Conservation (phyloP, 2,797 vertebrate genomes). For the Sphaeramia orbicularis region DNA sequence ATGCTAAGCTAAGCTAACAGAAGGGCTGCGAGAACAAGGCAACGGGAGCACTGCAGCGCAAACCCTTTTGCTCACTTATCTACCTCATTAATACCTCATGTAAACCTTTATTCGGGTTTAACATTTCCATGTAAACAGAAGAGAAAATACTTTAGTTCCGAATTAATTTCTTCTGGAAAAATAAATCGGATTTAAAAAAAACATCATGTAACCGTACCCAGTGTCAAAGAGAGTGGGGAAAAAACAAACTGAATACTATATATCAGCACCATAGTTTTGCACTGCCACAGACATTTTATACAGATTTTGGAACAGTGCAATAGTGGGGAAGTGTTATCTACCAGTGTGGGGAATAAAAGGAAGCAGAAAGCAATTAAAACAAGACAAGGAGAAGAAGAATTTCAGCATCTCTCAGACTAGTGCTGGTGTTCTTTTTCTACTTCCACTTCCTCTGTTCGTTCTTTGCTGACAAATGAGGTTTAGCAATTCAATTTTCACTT, state of each 20-base stretch:
- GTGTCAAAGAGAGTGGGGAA: background rate
- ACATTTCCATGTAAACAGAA: too few species aligned
- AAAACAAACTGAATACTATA: background rate
- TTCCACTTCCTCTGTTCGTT: conserved; percentile 34
- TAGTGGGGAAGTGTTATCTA: conserved; percentile 30
- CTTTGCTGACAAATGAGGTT: conserved; percentile 65
- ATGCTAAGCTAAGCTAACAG: too few species aligned
- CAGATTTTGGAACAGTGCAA: conserved; percentile 18
- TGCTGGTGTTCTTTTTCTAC: conserved; percentile 16
- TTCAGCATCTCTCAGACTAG: conserved; percentile 32
- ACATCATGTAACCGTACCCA: too few species aligned
- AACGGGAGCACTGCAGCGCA: too few species aligned
- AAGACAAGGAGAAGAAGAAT: conserved; percentile 39
- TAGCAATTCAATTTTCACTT: conserved; percentile 67
- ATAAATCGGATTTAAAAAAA: too few species aligned
- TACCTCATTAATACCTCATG: too few species aligned
- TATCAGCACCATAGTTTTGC: conserved; percentile 14
- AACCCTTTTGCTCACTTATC: too few species aligned
- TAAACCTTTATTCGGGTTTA: too few species aligned
- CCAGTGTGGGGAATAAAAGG: conserved; percentile 36
- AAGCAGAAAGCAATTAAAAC: conserved; percentile 63
- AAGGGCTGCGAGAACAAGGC: too few species aligned
- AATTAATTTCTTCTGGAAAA: too few species aligned
- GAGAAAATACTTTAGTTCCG: too few species aligned
- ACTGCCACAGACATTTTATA: conserved; percentile 14